Conservation (phyloP, 1,140 invertebrate genomes). For the Euwallacea similis region DNA sequence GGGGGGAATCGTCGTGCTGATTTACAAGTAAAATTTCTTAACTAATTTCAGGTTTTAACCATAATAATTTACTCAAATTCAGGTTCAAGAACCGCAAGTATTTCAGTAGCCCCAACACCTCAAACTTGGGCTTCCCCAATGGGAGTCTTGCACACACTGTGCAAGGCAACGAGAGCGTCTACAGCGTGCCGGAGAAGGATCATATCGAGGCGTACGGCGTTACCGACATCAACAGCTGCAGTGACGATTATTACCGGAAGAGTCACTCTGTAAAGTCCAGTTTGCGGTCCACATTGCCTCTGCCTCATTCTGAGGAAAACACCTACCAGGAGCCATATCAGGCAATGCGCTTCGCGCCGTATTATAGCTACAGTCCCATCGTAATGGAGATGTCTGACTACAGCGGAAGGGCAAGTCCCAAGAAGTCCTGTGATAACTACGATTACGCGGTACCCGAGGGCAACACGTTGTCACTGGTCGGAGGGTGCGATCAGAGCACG, state of each 20-base stretch:
- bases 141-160: conserved; percentile 47
- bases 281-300: conserved; percentile 58
- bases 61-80: neutral
- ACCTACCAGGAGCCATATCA: conserved; percentile 82
- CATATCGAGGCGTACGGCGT: conserved; percentile 51
- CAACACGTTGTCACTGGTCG: conserved; percentile 67
- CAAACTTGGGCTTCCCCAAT: conserved; percentile 58
- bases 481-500: conserved; percentile 47
- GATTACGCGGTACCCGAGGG: conserved; percentile 78
- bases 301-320: conserved; percentile 65
- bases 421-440: conserved; percentile 59
- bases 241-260: conserved; percentile 44
- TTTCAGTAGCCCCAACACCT: conserved; percentile 71
- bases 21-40: conserved; percentile 59
- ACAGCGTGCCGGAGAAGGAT: conserved; percentile 46
- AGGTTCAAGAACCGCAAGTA: conserved; percentile 74
- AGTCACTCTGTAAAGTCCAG: conserved; percentile 55
- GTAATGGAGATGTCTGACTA: conserved; percentile 76
- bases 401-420: conserved; percentile 53
- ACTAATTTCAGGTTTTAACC: neutral
- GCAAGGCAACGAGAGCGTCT: conserved; percentile 40
- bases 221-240: conserved; percentile 51
- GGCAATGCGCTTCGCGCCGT: conserved; percentile 72
- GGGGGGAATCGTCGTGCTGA: conserved; percentile 72
- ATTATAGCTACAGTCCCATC: conserved; percentile 77